These are phyloP conservation scores for Pachypanchax playfairii DNA, from an alignment of 2,113 vertebrate genomes.

Conservation along the genomic window DNA sequence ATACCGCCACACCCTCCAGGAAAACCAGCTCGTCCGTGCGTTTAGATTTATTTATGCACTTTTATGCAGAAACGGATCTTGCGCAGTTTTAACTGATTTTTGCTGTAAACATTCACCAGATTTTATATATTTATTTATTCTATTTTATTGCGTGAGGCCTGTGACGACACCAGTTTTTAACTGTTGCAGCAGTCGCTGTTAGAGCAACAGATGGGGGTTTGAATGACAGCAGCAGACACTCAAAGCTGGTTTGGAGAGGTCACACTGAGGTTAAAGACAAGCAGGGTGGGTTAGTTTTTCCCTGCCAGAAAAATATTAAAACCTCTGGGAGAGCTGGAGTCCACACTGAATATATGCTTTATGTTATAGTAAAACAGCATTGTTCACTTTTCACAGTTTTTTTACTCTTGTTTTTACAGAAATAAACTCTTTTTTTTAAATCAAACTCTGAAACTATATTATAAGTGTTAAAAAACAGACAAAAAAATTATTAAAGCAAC, in stretches of 20 bases:
- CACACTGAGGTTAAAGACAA: conserved; percentile 53
- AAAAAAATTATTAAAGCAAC: conserved; percentile 16
- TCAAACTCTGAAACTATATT: conserved; percentile 6
- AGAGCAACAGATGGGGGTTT: conserved; percentile 54
- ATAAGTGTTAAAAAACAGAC: conserved; percentile 9
- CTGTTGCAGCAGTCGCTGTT: conserved; percentile 7
- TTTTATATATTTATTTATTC: too few relatives aligned
- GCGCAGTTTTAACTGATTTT: background rate
- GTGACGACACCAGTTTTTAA: background rate
- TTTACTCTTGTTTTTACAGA: too few relatives aligned
- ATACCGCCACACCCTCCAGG: conserved; percentile 52
- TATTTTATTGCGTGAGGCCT: background rate
- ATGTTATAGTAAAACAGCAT: background rate
- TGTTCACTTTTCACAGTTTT: background rate
- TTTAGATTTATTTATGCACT: conserved; percentile 21
- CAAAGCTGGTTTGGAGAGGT: conserved; percentile 48
- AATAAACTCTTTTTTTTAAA: background rate
- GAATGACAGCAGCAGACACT: conserved; percentile 45
- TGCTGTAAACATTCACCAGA: background rate
- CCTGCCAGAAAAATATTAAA: conserved; percentile 54
- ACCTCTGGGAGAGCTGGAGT: conserved; percentile 51
- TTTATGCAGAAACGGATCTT: conserved; percentile 2
- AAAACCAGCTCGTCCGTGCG: conserved; percentile 34
- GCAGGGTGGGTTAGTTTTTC: conserved; percentile 65
- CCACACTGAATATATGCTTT: background rate